Base-by-base conservation (phyloP, 2,113 vertebrate species). In the Urocynchramus pylzowi region DNA sequence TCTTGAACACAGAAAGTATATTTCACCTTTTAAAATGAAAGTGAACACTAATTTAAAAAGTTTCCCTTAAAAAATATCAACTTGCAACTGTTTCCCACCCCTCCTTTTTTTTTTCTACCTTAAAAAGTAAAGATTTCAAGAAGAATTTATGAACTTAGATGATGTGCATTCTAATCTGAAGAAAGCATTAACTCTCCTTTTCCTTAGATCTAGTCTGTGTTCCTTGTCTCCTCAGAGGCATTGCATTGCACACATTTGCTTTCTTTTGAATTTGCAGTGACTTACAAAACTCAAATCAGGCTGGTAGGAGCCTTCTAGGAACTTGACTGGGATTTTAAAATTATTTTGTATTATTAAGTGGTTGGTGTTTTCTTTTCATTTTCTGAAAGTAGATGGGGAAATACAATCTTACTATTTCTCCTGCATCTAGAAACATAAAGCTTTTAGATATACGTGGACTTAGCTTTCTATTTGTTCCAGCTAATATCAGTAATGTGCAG, bases 21-120 rank as follows among this genome's bases (percentile, higher is more conserved):
- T 69, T 89, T 87, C 31, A 35, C 13, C 27, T 30, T 86, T 77
- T 22, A 60, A 80, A 64, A 11, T 50, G 18, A 16, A 69, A 84
- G 3, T 33, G 26, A 76, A 64, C 64, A 39, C 0, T 33, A 39
- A 60, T 31, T 50, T 57, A 37, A 11, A 57, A 41, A 17, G 2
- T 35, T 89, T 50, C 13, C 12, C 17, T 50, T 63, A 22, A 68
- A 18, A 82, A 79, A 76, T 42, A 67, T 5, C 6, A 54, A 31
- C 17, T 60, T 47, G 9, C 5, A 64, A n/a, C 3, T 20, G 1
- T 53, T 65, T 64, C 24, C 4, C 9, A 33, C 0, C 1, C 4
- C 9, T 13, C 11, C 10, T 10, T 3, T 37, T 8, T 54, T 59
- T 60, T 35, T 77, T 19, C 59, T 10, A 54, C 6, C 5, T 15